Evolutionary conservation across 2,113 vertebrate species (phyloP).

Genomic region (Anarhynchus alexandrinus): DNA sequence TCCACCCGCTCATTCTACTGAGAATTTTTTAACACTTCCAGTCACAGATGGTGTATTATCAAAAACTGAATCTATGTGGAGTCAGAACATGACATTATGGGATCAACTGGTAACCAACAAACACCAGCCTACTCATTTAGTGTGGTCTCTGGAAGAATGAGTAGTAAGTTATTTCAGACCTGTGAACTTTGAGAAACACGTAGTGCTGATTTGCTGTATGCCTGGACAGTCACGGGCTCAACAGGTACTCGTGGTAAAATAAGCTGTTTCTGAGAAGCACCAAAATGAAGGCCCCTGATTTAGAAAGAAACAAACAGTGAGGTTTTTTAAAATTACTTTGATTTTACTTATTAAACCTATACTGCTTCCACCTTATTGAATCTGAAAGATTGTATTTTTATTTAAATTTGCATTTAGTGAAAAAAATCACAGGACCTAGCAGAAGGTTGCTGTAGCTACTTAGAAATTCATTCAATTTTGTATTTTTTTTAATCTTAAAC

Average conservation of each 20-base stretch:
- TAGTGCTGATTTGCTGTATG: neutral
- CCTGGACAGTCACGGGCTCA: neutral
- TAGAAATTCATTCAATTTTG: neutral
- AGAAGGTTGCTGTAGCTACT: neutral
- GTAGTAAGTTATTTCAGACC: slow-evolving; percentile 58
- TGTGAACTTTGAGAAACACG: slow-evolving; percentile 63
- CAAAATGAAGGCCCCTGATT: slow-evolving; percentile 70
- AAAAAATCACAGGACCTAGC: neutral
- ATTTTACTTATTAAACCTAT: neutral
- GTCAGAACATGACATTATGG: neutral
- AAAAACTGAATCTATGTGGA: neutral
- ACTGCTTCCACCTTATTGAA: neutral
- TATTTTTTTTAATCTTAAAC: neutral
- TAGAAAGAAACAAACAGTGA: neutral
- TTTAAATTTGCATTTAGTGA: neutral
- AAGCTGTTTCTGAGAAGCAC: slow-evolving; percentile 62
- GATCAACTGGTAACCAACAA: neutral
- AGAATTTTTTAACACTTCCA: neutral
- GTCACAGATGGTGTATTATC: too few species aligned
- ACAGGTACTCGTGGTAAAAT: slow-evolving; percentile 52
- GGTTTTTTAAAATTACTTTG: neutral
- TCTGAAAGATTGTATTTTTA: neutral
- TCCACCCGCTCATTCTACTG: neutral
- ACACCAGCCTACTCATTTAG: neutral
- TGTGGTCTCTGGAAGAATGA: neutral